Conservation (phyloP, 1,140 invertebrate genomes). For the Saxidomus purpurata region DNA sequence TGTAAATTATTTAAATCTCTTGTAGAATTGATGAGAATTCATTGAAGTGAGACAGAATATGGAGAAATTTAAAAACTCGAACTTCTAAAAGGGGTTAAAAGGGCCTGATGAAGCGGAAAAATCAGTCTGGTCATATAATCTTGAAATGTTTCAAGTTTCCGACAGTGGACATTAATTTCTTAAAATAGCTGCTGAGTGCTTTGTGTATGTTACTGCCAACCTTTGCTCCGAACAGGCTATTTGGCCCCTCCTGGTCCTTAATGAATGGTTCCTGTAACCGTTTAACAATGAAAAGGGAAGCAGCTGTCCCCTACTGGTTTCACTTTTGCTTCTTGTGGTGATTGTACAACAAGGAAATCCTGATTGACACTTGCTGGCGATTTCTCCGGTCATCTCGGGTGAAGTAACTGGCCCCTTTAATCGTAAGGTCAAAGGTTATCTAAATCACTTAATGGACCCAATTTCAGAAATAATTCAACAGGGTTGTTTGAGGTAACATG, state of each 20-base stretch:
- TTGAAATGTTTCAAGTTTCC: neutral
- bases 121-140: slow-evolving; percentile 13
- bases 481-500: slow-evolving; percentile 15
- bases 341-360: neutral
- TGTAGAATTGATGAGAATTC: slow-evolving; percentile 3
- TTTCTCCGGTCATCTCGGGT: slow-evolving; percentile 26
- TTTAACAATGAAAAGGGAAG: slow-evolving; percentile 14
- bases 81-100: neutral
- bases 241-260: slow-evolving; percentile 10
- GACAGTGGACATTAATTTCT: slow-evolving; percentile 13
- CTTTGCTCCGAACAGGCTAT: neutral
- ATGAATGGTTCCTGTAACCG: slow-evolving; percentile 42
- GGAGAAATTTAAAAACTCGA: slow-evolving; percentile 15
- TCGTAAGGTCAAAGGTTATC: slow-evolving; percentile 15
- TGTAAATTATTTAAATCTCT: neutral
- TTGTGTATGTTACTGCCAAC: neutral
- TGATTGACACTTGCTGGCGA: neutral
- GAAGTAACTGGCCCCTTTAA: slow-evolving; percentile 22
- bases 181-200: neutral
- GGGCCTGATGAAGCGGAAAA: neutral
- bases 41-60: neutral
- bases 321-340: slow-evolving; percentile 11
- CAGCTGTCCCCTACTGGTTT: slow-evolving; percentile 36
- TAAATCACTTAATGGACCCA: slow-evolving; percentile 29
- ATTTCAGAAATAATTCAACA: too few relatives aligned